Evolutionary conservation across 2,113 vertebrate species (phyloP).

Genomic region (Hypomesus transpacificus): DNA sequence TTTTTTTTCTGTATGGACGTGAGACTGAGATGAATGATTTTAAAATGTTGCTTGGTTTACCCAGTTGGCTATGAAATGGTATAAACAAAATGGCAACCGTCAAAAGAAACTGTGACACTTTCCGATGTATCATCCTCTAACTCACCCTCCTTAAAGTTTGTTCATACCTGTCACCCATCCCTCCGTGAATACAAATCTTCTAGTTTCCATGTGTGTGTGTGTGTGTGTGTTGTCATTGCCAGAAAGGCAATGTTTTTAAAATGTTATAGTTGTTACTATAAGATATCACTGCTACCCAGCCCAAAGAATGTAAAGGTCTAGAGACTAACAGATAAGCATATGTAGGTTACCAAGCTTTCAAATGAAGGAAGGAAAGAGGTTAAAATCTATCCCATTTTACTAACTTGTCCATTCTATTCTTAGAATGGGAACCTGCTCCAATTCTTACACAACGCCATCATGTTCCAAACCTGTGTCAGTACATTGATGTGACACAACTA

Average conservation of each 20-base stretch:
- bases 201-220: conserved; percentile 29
- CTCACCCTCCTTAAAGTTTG: conserved; percentile 20
- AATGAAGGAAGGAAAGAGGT: conserved; percentile 54
- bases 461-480: too few species aligned
- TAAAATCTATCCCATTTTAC: conserved; percentile 4
- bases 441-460: conserved; percentile 18
- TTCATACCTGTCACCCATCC: conserved; percentile 34
- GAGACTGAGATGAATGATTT: conserved; percentile 39
- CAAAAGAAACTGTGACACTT: background rate
- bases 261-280: conserved; percentile 40
- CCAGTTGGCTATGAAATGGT: conserved; percentile 14
- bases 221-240: conserved; percentile 43
- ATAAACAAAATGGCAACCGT: conserved; percentile 13
- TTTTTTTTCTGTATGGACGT: conserved; percentile 53
- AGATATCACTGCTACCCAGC: conserved; percentile 63
- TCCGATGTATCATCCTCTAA: background rate
- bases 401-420: background rate
- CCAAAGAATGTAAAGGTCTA: conserved; percentile 71
- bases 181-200: conserved; percentile 30
- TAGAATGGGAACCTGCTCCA: background rate
- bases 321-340: conserved; percentile 57
- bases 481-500: too few species aligned
- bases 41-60: conserved; percentile 42
- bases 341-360: conserved; percentile 39
- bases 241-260: conserved; percentile 33